Evolutionary conservation across 2,797 vertebrate genomes (phyloP).

Genomic region (Poliocrania exsul): DNA sequence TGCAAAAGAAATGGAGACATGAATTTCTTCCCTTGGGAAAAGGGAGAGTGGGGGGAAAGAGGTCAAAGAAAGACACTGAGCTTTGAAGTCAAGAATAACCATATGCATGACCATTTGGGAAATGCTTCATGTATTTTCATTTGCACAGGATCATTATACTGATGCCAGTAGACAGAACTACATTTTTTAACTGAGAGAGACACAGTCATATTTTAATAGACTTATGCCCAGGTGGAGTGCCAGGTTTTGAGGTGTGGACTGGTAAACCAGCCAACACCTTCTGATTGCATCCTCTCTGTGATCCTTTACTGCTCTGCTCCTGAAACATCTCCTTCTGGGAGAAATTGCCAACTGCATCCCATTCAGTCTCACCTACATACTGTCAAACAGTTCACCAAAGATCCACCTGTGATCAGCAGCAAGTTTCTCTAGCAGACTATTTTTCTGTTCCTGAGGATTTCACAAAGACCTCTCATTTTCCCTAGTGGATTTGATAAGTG

Average conservation of each 20-base stretch:
- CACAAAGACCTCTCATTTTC: not conserved
- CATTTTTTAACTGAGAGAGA: not conserved
- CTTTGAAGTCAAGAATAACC: constrained; percentile 48
- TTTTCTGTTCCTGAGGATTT: not conserved
- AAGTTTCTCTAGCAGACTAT: not conserved
- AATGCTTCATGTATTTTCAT: constrained; percentile 37
- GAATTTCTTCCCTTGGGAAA: not conserved
- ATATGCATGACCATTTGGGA: constrained; percentile 31
- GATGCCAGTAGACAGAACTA: not conserved
- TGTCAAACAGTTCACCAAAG: not conserved
- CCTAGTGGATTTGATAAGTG: not conserved
- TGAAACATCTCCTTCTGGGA: not conserved
- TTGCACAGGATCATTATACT: not conserved
- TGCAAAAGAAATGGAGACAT: not conserved
- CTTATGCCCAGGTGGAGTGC: not conserved
- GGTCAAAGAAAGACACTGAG: not conserved
- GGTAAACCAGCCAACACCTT: not conserved
- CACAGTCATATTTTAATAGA: not conserved
- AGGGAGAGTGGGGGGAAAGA: not conserved
- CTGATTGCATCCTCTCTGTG: not conserved
- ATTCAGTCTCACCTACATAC: not conserved
- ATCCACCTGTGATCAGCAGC: not conserved
- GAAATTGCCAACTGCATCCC: not conserved
- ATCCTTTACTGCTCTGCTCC: not conserved
- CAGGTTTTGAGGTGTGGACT: not conserved